Evolutionary conservation across 2,888 invertebrate species (phyloP).

Genomic region (Drosophila melanocephala): DNA sequence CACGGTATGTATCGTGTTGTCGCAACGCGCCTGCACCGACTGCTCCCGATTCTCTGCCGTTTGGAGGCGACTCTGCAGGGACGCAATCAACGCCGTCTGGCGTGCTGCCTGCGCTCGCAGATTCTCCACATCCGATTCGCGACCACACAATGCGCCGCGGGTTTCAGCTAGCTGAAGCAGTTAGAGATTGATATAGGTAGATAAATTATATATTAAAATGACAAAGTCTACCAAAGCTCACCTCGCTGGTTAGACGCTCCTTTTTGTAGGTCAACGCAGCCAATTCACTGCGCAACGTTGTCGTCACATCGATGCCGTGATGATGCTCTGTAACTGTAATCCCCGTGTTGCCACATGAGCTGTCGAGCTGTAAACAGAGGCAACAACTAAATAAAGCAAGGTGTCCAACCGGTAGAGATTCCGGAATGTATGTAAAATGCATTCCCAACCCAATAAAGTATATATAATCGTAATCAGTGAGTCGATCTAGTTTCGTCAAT

Average conservation of each 20-base stretch:
- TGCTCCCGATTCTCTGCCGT: constrained; percentile 92
- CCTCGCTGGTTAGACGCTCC: constrained; percentile 91
- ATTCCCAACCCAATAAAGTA: neutral
- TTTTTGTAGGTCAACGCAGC: constrained; percentile 94
- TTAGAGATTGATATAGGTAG: neutral
- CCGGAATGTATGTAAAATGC: neutral
- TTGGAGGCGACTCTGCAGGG: constrained; percentile 92
- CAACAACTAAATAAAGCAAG: neutral
- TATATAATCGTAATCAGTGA: neutral
- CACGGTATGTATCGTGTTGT: constrained; percentile 90
- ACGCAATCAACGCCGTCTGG: constrained; percentile 92
- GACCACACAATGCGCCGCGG: constrained; percentile 89
- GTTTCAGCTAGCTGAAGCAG: constrained; percentile 88
- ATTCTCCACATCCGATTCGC: constrained; percentile 92
- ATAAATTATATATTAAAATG: neutral
- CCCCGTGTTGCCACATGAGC: constrained; percentile 66
- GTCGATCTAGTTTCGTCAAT: neutral
- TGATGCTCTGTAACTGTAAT: constrained; percentile 77
- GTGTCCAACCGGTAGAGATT: neutral
- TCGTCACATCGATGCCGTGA: constrained; percentile 89
- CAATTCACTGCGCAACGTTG: constrained; percentile 92
- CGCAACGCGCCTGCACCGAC: constrained; percentile 88
- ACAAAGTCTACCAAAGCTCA: constrained; percentile 84
- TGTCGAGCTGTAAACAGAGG: constrained; percentile 62
- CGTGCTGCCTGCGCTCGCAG: constrained; percentile 94